Evolutionary conservation across 2,113 vertebrate species (phyloP), one percentile per base, ranked within the genome.

Genomic region (Osmerus mordax): DNA sequence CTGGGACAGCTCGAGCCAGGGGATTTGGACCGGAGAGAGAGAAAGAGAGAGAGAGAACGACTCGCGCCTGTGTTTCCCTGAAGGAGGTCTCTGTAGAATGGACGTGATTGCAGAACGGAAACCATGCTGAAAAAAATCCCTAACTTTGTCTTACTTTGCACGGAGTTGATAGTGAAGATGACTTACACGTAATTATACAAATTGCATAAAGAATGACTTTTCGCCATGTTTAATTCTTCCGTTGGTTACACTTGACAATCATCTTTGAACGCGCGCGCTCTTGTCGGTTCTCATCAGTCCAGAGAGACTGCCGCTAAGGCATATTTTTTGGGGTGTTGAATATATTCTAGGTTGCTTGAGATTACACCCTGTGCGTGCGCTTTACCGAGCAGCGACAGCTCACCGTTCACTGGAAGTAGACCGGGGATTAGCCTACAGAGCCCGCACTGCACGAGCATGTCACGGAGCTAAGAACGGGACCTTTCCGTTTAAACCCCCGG

Each of bases 391-490:
- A 16, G 54, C 18, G 54, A n/a, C 54, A 36, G 23, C 28, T 63
- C 6, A 63, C 15, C 6, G 29, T 29, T 16, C 61, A 14, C 21
- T 25, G 4, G 13, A 15, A 16, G 65, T 53, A 71, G 4, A 55
- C 18, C 4, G 12, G 59, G 41, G 36, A 66, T 51, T 66, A 7
- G 7, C 3, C 3, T 36, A 36, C 32, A 36, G 32, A 72, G 29
- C 66, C 11, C 23, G 52, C 16, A 36, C 41, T 52, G 41, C 65
- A 52, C 51, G 54, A 78, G 74, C 69, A 88, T 88, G 86, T 66
- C 1, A 29, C 68, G 23, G 74, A 78, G 81, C 77, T 89, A 86
- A 90, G 77, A 76, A n/a, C 70, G 61, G 54, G 54, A 81, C 78
- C 73, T 52, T 71, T 52, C 53, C 73, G 61, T 66, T 78, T 19